A percentile compares a stretch with the other conserved stretches of the same genome.
Conservation (phyloP, 2,888 invertebrate species). For the Andrena dorsata region DNA sequence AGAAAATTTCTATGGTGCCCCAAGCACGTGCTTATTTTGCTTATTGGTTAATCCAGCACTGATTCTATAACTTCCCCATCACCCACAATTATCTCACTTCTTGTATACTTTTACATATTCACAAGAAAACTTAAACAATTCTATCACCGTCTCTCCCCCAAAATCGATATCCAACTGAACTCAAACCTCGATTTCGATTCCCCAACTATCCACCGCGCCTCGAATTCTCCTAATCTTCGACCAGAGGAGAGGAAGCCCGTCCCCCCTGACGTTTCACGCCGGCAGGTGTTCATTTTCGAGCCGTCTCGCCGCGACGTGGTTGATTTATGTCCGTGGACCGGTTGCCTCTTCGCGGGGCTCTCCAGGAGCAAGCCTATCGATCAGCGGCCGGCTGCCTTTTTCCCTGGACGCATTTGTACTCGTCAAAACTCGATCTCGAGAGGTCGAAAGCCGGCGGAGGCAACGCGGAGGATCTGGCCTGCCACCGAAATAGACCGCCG, state of each 20-base stretch:
- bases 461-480: slow-evolving; percentile 25
- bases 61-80: no score
- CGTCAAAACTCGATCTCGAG: slow-evolving; percentile 43
- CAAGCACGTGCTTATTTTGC: no score
- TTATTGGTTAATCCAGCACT: no score
- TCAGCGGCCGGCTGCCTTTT: slow-evolving; percentile 7
- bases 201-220: no score
- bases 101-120: no score
- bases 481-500: slow-evolving; percentile 53
- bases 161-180: no score
- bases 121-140: no score
- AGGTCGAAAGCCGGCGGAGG: slow-evolving; percentile 9
- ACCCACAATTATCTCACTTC: no score
- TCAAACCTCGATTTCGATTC: no score
- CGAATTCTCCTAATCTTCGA: no score
- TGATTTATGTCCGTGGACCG: slow-evolving; percentile 39
- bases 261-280: not conserved
- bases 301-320: not conserved
- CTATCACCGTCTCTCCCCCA: no score
- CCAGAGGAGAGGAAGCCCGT: not conserved
- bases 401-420: slow-evolving; percentile 28
- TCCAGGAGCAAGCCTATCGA: slow-evolving; percentile 27
- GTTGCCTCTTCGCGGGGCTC: slow-evolving; percentile 1
- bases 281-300: not conserved
- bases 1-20: no score